Percentiles rank a stretch among this genome's conserved stretches.
Conservation (phyloP, 35 echinoderm and acorn worm genomes). For the Amphiura filiformis region DNA sequence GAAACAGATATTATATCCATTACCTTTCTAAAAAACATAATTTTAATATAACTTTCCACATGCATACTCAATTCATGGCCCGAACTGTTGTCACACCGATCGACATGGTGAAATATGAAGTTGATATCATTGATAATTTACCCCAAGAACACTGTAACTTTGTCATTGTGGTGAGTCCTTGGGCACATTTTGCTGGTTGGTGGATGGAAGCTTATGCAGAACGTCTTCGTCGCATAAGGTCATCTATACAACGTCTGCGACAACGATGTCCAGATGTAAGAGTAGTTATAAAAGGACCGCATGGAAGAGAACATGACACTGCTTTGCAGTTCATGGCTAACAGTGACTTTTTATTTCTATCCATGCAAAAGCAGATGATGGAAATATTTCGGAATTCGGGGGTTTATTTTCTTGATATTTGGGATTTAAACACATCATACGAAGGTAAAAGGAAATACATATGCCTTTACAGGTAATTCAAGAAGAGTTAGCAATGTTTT, state of each 20-base stretch:
- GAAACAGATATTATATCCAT: background rate
- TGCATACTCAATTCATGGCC: background rate
- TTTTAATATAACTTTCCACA: background rate
- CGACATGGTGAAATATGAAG: background rate
- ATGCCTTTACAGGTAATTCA: background rate
- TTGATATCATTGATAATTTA: background rate
- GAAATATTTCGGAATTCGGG: background rate
- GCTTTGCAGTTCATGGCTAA: background rate
- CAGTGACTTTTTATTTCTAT: background rate
- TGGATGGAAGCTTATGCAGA: background rate
- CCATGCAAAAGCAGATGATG: background rate
- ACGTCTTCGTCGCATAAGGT: background rate
- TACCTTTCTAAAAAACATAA: background rate
- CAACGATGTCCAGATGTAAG: background rate
- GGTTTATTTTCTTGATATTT: background rate
- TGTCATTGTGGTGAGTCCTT: background rate
- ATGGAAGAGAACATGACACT: background rate
- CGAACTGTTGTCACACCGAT: background rate
- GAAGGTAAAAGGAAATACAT: background rate
- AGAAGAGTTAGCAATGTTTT: background rate
- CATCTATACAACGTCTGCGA: background rate
- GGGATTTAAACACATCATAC: background rate
- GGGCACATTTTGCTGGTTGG: background rate
- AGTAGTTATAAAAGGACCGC: background rate
- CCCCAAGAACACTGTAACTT: background rate